A percentile compares a stretch with the other conserved stretches of the same genome.
Conservation (phyloP, 2,888 invertebrate species). For the Drosophila recens region DNA sequence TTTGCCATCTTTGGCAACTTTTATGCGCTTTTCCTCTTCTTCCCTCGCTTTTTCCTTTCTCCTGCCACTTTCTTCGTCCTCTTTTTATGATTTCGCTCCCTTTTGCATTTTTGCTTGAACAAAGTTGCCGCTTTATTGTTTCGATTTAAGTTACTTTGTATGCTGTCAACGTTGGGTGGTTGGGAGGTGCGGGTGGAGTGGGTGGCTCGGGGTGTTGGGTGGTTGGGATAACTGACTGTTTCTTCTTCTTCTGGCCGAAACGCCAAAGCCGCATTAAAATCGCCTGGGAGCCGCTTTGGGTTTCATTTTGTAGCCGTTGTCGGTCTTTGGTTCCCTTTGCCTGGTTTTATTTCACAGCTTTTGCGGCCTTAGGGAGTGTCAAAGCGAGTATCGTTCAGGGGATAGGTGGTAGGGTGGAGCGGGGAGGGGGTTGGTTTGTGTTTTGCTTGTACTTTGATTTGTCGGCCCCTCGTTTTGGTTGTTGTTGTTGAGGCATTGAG, state of each 20-base stretch:
- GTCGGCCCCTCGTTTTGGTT: constrained; percentile 65
- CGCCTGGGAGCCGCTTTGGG: constrained; percentile 81
- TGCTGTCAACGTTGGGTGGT: constrained; percentile 83
- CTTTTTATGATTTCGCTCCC: constrained; percentile 56
- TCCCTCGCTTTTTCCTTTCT: background rate
- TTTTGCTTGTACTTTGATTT: constrained; percentile 78
- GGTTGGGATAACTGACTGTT: constrained; percentile 13
- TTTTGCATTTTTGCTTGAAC: constrained; percentile 71
- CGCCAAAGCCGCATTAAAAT: constrained; percentile 77
- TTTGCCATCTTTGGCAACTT: constrained; percentile 59
- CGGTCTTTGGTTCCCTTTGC: constrained; percentile 57
- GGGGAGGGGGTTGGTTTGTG: constrained; percentile 19
- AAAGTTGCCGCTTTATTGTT: constrained; percentile 84
- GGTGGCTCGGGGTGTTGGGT: constrained; percentile 15
- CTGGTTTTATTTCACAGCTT: constrained; percentile 76
- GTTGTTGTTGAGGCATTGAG: constrained; percentile 60
- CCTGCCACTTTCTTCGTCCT: constrained; percentile 4
- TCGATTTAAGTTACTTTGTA: constrained; percentile 85
- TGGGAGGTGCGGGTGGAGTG: constrained; percentile 33
- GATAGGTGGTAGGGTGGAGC: background rate
- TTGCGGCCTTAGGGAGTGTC: constrained; percentile 59
- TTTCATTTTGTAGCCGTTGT: constrained; percentile 73
- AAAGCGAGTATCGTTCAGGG: constrained; percentile 13
- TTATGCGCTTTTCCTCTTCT: constrained; percentile 39
- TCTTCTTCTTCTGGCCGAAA: constrained; percentile 36